Base-by-base conservation (phyloP, 2,888 invertebrate genomes). In the Antheraea yamamai region DNA sequence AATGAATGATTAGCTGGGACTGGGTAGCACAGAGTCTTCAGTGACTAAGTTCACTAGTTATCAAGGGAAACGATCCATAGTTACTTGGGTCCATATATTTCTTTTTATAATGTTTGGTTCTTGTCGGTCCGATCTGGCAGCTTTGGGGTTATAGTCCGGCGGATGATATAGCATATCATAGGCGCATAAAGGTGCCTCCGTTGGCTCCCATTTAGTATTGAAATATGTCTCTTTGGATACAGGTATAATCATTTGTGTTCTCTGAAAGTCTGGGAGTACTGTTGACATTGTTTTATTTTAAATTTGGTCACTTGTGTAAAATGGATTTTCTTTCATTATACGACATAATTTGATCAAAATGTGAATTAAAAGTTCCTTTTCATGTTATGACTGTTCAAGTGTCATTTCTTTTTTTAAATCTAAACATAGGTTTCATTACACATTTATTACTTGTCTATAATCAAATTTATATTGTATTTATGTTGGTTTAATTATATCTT, bases 101-200 rank as follows among this genome's bases (percentile, higher is more conserved):
- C 79, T 84, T 73, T 90, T 84, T 64, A 92, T 93, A 39, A 92
- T 94, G 78, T 92, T 89, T 0, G 92, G 91, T 77, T 94, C 91
- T 77, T 90, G 90, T 0, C 95, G 87, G 77, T 95, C 95, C 1
- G 93, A 92, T 75, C 95, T 87, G 0, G 91, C 89, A 0, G 94
- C 84, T 77, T 92, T 92, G 0, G 92, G 94, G 73, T 95, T 92
- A 79, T 94, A 95, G 76, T 93, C 93, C 0, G 94, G 94, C 0
- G 94, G 93, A 76, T 95, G 95, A 77, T 91, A 92, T 8, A 94
- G 82, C 94, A 93, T 95, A 61, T 95, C 95, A 76, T 95, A 95
- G 0, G 93, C 89, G 73, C 92, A 93, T 0, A 94, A 83, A 0
- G 87, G 90, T 7, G 81, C 81, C 0, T 81, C 78, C 55, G 84